Percentiles rank a stretch among this genome's conserved stretches.
phyloP scores from a whole-genome alignment of 2,888 invertebrate genomes.

The Andrena bucephala region DNA sequence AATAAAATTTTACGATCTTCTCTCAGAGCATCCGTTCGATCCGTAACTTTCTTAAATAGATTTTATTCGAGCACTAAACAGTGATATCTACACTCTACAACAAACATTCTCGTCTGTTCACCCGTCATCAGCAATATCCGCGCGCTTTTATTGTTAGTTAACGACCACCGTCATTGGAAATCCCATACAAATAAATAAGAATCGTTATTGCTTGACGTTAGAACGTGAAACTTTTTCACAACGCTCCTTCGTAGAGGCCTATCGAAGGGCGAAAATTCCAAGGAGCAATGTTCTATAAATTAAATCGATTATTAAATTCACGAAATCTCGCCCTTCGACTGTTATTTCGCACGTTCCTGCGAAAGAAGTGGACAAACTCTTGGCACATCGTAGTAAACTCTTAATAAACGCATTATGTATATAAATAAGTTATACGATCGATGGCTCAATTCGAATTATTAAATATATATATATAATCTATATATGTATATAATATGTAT shows the following conservation, averaged over 20 bases:
- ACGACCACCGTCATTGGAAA: slow-evolving; percentile 41
- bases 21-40: slow-evolving; percentile 20
- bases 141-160: slow-evolving; percentile 44
- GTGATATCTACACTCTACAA: slow-evolving; percentile 76
- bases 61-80: slow-evolving; percentile 80
- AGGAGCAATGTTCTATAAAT: slow-evolving; percentile 14
- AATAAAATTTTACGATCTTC: slow-evolving; percentile 4
- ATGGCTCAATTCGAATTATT: slow-evolving; percentile 75
- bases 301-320: slow-evolving; percentile 5
- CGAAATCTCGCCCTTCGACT: slow-evolving; percentile 11
- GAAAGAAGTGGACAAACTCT: slow-evolving; percentile 58
- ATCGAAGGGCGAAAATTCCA: slow-evolving; percentile 20
- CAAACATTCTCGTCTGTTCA: slow-evolving; percentile 53
- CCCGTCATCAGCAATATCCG: slow-evolving; percentile 31
- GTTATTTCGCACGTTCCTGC: slow-evolving; percentile 10
- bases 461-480: slow-evolving; percentile 73
- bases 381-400: slow-evolving; percentile 71
- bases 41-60: slow-evolving; percentile 68
- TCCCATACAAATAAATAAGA: slow-evolving; percentile 48
- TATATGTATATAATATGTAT: slow-evolving; percentile 76
- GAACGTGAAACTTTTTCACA: slow-evolving; percentile 29
- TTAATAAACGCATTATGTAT: slow-evolving; percentile 69
- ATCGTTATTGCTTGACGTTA: slow-evolving; percentile 59
- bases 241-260: slow-evolving; percentile 1
- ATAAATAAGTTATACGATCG: slow-evolving; percentile 78